Percentiles rank a stretch among this genome's conserved stretches.
Evolutionary conservation across 2,888 invertebrate genomes (phyloP).

Genomic region (Bugula neritina): DNA sequence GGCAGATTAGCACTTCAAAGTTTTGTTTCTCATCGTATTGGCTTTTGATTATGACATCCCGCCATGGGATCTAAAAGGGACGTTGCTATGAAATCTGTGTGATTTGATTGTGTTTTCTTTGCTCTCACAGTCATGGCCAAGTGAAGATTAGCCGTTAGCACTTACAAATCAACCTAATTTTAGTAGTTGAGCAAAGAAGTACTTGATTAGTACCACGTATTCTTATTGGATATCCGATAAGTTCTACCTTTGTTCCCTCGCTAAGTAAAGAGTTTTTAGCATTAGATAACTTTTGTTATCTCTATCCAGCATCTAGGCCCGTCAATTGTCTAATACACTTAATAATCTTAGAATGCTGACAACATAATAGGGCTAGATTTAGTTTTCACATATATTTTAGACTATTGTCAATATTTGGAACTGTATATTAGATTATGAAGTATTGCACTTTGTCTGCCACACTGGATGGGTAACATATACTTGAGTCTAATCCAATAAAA

Average conservation of each 20-base stretch:
- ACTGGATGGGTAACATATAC: neutral
- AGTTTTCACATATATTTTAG: neutral
- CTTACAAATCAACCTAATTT: conserved; percentile 26
- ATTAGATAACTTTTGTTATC: neutral
- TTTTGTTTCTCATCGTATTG: neutral
- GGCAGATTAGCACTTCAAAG: conserved; percentile 23
- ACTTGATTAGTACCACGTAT: neutral
- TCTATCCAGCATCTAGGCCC: neutral
- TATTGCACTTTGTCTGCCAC: neutral
- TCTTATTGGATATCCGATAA: conserved; percentile 4
- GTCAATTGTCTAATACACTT: neutral
- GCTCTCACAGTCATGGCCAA: neutral
- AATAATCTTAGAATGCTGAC: neutral
- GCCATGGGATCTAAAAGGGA: neutral
- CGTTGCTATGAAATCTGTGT: neutral
- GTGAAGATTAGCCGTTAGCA: conserved; percentile 25
- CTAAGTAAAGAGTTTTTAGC: neutral
- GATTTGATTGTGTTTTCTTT: neutral
- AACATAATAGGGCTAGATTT: neutral
- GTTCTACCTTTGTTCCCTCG: neutral
- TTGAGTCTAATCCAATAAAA: neutral
- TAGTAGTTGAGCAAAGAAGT: conserved; percentile 16
- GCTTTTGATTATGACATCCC: neutral
- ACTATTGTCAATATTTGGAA: neutral
- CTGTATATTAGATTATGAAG: neutral